Evolutionary conservation across 1,140 invertebrate species (phyloP), one percentile per base, ranked within the genome.

Genomic region (Drosophila sucinea): DNA sequence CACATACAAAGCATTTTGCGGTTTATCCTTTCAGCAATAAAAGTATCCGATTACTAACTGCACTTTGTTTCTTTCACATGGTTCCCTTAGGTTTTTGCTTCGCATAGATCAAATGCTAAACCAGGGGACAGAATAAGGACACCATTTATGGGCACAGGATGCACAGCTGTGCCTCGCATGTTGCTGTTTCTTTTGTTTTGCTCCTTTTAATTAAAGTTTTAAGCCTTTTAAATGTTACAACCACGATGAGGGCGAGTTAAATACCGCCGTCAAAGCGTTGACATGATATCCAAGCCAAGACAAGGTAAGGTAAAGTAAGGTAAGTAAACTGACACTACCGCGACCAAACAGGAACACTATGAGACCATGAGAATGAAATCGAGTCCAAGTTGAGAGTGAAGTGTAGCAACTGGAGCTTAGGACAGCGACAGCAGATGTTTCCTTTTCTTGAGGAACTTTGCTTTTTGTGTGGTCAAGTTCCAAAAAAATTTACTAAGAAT

Each of bases 1-100:
- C 38, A 29, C 66, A 77, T 76, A 80, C 75, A 73, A 75, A 86
- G 71, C 82, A 81, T 73, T 89, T 80, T 87, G 84, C 60, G 84
- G 84, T 87, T 87, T 87, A 87, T 87, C 77, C 84, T 89, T 87
- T 87, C 84, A 89, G 84, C 84, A 87, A 87, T 87, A 87, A 87
- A 87, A 87, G 84, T 87, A 87, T 87, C 84, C 84, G 84, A 87
- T 87, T 87, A 87, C 84, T 76, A 77, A 84, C 76, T 89, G 84
- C 84, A 87, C 74, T 84, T 79, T 70, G 73, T 72, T 65, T 35
- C 54, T 77, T 70, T 70, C 79, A 79, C 64, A 79, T 62, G 30
- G 51, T 35, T 30, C 23, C 67, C 17, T 41, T 8, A 7, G 7
- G 30, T 2, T 30, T 79, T 87, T 76, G 82, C 83, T 79, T 62